Conservation (phyloP, 2,888 invertebrate species). For the Macrosoma leucophasiata region DNA sequence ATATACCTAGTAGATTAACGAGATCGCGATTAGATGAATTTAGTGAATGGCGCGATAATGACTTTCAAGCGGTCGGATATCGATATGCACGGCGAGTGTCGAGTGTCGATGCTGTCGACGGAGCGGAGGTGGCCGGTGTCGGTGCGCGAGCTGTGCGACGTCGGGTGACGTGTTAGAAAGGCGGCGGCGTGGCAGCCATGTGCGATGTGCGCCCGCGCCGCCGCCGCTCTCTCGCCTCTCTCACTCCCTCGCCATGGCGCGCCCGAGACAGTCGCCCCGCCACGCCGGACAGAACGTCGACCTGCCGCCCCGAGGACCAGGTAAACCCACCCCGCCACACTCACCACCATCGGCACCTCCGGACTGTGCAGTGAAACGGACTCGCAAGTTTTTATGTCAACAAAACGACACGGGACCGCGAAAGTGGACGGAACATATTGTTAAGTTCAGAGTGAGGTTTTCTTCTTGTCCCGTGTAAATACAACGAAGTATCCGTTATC, state of each 20-base stretch:
- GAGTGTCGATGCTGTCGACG: conserved; percentile 18
- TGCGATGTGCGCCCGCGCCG: conserved; percentile 26
- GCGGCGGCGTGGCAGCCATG: conserved; percentile 29
- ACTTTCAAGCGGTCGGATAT: too few relatives aligned
- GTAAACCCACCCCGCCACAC: conserved; percentile 34
- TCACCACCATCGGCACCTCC: neutral
- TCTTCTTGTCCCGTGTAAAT: too few relatives aligned
- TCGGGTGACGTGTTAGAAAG: conserved; percentile 35
- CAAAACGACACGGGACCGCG: too few relatives aligned
- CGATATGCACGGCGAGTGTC: too few relatives aligned
- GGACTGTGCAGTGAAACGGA: conserved; percentile 5
- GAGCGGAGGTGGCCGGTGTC: conserved; percentile 30
- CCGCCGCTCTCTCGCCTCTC: conserved; percentile 37
- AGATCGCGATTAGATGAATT: too few relatives aligned
- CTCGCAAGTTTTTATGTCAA: neutral
- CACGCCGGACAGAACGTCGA: conserved; percentile 59
- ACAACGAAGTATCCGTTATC: too few relatives aligned
- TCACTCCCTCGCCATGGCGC: conserved; percentile 69
- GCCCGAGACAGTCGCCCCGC: conserved; percentile 69
- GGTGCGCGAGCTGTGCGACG: conserved; percentile 28
- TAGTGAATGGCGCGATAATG: too few relatives aligned
- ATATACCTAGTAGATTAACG: too few relatives aligned
- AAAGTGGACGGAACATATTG: conserved; percentile 12
- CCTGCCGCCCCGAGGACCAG: conserved; percentile 71
- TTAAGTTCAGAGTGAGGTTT: too few relatives aligned